phyloP scores from a whole-genome alignment of 2,797 vertebrate genomes.

The Mus caroli region DNA sequence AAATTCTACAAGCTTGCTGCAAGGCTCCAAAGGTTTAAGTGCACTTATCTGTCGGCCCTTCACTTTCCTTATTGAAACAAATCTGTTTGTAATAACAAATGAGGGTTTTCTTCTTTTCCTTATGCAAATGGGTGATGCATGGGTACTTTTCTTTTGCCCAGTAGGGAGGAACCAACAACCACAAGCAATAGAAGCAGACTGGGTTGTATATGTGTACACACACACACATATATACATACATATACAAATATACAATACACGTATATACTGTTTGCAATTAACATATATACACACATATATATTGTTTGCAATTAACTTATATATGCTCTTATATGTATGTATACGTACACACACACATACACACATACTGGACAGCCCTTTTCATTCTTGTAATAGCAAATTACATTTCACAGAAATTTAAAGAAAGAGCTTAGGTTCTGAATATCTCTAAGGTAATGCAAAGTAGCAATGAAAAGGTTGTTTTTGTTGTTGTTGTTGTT shows the following conservation, averaged over 20 bases:
- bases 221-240: too few species aligned
- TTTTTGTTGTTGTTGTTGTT: background rate
- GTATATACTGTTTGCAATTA: too few species aligned
- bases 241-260: too few species aligned
- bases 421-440: constrained; percentile 61
- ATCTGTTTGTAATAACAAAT: constrained; percentile 86
- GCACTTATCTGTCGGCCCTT: constrained; percentile 84
- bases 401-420: constrained; percentile 55
- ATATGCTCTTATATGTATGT: too few species aligned
- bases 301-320: too few species aligned
- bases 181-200: constrained; percentile 45
- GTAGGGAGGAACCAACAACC: constrained; percentile 74
- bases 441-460: background rate
- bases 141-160: constrained; percentile 71
- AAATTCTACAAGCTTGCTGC: constrained; percentile 80
- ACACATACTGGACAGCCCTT: too few species aligned
- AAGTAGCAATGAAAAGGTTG: constrained; percentile 52
- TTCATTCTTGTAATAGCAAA: constrained; percentile 55
- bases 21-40: constrained; percentile 85
- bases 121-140: constrained; percentile 82
- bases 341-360: too few species aligned
- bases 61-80: constrained; percentile 87
- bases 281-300: too few species aligned
- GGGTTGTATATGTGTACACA: background rate
- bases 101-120: constrained; percentile 80